Evolutionary conservation across 2,888 invertebrate species (phyloP), one percentile per base, ranked within the genome.

Genomic region (Venustoraphidia nigricollis): DNA sequence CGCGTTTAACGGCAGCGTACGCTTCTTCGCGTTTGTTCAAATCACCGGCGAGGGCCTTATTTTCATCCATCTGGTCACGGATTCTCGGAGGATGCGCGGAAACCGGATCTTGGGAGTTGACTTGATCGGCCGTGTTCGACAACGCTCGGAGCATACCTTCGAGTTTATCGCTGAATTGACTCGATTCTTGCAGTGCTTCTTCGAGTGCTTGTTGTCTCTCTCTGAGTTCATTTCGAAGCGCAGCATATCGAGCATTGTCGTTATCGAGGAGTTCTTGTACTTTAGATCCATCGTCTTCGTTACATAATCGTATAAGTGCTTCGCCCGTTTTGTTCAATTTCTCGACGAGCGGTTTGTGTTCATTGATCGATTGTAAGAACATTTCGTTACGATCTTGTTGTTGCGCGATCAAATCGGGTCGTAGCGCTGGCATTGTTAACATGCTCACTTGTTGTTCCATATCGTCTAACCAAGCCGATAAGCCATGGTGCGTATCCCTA

Each of bases 51-150:
- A 97, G 69, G 0, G 86, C 85, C 56, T 85, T 83, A 66, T 96
- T 97, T 59, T 97, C 97, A 48, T 89, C 89, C 58, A 97, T 89
- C 69, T 97, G 96, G 59, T 95, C 94, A 53, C 86, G 80, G 59
- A 98, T 84, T 68, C 92, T 90, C 47, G 92, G 89, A 13, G 96
- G 94, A 65, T 96, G 89, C 1, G 96, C 96, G 6, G 96, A 94
- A 2, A 97, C 82, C 0, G 96, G 93, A 59, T 96, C 96, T 34
- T 90, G 83, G 56, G 86, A 83, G 50, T 87, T 81, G 2, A 88
- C 78, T 63, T 88, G 90, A 56, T 93, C 93, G 0, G 86, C 86
- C 0, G 92, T 83, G 53, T 85, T 87, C 1, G 83, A 77, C 53
- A 97, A 68, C 0, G 94, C 94, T 10, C 94, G 83, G 44, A 97